Evolutionary conservation across 2,888 invertebrate genomes (phyloP).

Genomic region (Xestia sexstrigata): DNA sequence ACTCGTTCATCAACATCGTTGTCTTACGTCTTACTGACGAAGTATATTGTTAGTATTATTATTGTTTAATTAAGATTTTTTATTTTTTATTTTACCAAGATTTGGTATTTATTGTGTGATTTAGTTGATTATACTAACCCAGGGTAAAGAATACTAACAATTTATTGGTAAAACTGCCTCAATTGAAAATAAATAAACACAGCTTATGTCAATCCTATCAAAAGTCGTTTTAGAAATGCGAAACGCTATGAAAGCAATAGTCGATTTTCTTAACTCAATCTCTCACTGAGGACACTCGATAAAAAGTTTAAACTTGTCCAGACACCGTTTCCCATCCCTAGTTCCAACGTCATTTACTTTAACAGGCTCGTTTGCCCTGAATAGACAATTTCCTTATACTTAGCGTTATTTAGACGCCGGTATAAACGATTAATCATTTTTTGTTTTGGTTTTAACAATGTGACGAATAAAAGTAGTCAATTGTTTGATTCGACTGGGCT

Average conservation of each 20-base stretch:
- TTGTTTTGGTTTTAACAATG: constrained; percentile 45
- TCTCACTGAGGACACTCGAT: constrained; percentile 1
- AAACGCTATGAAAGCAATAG: neutral
- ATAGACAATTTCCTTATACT: constrained; percentile 67
- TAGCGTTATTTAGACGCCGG: constrained; percentile 50
- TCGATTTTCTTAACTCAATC: too few relatives aligned
- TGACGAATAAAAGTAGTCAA: constrained; percentile 25
- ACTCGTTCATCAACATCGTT: too few relatives aligned
- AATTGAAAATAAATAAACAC: neutral
- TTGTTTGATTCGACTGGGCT: neutral
- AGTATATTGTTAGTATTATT: neutral
- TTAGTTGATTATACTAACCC: neutral
- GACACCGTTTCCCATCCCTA: constrained; percentile 48
- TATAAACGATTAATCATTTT: constrained; percentile 61
- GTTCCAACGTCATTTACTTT: constrained; percentile 58
- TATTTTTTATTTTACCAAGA: neutral
- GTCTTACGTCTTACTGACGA: neutral
- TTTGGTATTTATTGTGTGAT: neutral
- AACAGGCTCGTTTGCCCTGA: constrained; percentile 63
- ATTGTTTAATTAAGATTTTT: too few relatives aligned
- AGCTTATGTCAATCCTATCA: neutral
- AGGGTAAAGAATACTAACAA: neutral
- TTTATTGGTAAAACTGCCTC: neutral
- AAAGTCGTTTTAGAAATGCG: neutral
- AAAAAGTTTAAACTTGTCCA: constrained; percentile 14